These are phyloP conservation scores for Geophilus truncorum DNA, from an alignment of 2,888 invertebrate species.

Conservation along the genomic window DNA sequence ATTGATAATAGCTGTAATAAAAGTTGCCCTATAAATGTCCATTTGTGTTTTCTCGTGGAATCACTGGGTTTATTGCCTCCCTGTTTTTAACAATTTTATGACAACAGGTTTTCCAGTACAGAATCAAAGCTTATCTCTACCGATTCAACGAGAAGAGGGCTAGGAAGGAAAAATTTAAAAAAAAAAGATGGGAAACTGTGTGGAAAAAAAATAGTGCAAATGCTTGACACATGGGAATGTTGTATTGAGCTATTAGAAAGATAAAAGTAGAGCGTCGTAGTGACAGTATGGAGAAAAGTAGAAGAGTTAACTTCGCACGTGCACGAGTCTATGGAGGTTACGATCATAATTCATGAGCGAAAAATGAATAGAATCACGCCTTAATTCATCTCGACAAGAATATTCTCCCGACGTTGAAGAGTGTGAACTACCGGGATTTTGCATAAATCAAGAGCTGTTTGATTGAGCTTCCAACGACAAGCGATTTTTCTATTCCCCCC, in stretches of 20 bases:
- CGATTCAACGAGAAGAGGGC: not conserved
- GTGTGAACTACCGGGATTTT: slow-evolving; percentile 17
- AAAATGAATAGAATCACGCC: slow-evolving; percentile 21
- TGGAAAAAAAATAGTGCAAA: not conserved
- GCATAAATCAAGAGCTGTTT: slow-evolving; percentile 21
- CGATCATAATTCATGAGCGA: slow-evolving; percentile 3
- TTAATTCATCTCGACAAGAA: not conserved
- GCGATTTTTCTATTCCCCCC: not conserved
- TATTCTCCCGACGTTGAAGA: slow-evolving; percentile 9
- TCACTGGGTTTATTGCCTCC: slow-evolving; percentile 1
- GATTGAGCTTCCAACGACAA: slow-evolving; percentile 16
- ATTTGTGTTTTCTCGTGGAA: slow-evolving; percentile 12
- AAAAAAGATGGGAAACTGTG: not conserved
- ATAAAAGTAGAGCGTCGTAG: slow-evolving; percentile 9
- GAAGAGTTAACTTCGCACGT: not conserved
- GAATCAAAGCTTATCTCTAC: not conserved
- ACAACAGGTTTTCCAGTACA: not conserved
- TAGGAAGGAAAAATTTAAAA: too few species aligned
- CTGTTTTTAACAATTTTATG: slow-evolving; percentile 21
- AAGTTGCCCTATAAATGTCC: slow-evolving; percentile 17
- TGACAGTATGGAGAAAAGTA: not conserved
- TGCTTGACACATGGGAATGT: not conserved
- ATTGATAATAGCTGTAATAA: slow-evolving; percentile 19
- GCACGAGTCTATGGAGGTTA: not conserved
- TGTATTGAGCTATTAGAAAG: not conserved